phyloP scores from a whole-genome alignment of 2,113 vertebrate genomes.

The Struthidea cinerea region DNA sequence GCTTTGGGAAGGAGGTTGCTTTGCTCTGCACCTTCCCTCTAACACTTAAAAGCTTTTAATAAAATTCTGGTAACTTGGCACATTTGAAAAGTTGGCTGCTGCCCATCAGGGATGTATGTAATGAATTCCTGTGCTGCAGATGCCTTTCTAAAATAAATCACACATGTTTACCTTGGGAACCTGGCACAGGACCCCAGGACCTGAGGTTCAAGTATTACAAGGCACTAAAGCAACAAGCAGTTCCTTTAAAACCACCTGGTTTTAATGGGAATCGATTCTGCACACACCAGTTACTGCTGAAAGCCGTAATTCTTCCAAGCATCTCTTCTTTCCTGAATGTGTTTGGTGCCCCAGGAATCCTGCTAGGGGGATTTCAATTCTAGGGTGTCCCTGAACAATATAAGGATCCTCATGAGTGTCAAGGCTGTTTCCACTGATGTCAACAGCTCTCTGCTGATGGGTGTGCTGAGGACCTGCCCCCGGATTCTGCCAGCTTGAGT shows the following conservation, averaged over 20 bases:
- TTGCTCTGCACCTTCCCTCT: conserved; percentile 37
- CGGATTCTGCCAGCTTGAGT: accelerated
- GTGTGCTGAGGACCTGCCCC: background rate
- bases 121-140: conserved; percentile 34
- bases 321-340: background rate
- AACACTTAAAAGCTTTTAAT: conserved; percentile 33
- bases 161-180: conserved; percentile 42
- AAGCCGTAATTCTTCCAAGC: background rate
- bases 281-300: background rate
- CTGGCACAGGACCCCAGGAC: background rate
- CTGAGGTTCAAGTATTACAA: background rate
- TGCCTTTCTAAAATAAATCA: conserved; percentile 37
- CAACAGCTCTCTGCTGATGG: background rate
- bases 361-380: background rate
- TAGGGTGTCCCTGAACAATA: background rate
- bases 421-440: background rate
- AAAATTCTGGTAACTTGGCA: conserved; percentile 38
- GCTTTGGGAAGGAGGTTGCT: conserved; percentile 37
- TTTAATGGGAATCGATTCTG: background rate
- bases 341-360: background rate
- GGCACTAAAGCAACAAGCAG: background rate
- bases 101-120: background rate
- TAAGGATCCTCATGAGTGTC: background rate
- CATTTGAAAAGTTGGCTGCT: conserved; percentile 12
- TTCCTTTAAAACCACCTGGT: background rate